Evolutionary conservation across 1,140 invertebrate species (phyloP), one percentile per base, ranked within the genome.

Genomic region (Cephus cinctus): DNA sequence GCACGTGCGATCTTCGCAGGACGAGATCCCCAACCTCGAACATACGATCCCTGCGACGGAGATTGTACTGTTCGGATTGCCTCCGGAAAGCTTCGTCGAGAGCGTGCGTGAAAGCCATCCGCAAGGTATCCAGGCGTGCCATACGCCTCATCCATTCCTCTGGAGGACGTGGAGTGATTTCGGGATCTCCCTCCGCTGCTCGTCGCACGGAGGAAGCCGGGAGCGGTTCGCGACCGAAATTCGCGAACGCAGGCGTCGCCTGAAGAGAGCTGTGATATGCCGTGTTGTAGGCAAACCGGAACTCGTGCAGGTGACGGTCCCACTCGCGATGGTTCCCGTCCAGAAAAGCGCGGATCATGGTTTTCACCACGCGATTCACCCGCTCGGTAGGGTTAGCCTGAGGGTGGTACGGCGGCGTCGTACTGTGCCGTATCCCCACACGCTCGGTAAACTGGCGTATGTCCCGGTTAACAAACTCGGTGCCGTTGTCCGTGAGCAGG

Each of bases 311-410:
- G 42, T 64, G 48, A 6, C 52, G 36, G 22, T 64, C 52, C 71
- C 70, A 78, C 2, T 44, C 35, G 2, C 25, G 18, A 39, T 78
- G 73, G 21, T 74, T 54, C 1, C 61, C 41, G 5, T 59, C 52
- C 0, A 77, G 60, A 11, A 65, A 64, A 1, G 72, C 67, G 0
- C 57, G 43, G 0, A 78, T 49, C 55, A 68, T 67, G 2, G 59
- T 53, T 45, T 78, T 76, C 1, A 80, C 15, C 15, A 70, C 69
- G 12, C 67, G 35, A 45, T 79, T 79, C 6, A 67, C 66, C 6
- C 75, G 45, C 52, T 79, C 77, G 0, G 67, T 65, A 0, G 64
- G 65, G 41, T 79, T 78, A 0, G 67, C 54, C 38, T 70, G 59
- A 4, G 74, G 65, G 47, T 75, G 69, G 47, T 78, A 78, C 0